Evolutionary conservation across 2,113 vertebrate species (phyloP).

Genomic region (Sisor rabdophorus): DNA sequence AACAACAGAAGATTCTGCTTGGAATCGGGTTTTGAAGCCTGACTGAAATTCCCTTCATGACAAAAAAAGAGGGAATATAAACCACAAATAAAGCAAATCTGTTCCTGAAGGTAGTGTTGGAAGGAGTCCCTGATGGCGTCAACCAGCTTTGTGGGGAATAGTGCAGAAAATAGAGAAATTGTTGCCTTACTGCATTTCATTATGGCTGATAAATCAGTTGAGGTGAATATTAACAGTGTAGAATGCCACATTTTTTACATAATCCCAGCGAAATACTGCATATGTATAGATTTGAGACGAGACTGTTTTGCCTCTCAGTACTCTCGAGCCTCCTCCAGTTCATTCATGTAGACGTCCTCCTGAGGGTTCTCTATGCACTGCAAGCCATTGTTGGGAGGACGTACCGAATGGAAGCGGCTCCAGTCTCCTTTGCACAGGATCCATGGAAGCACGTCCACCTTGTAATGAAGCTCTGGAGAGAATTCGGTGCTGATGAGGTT

Average conservation of each 20-base stretch:
- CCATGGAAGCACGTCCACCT: conserved; percentile 83
- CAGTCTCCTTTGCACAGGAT: conserved; percentile 88
- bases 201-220: conserved; percentile 28
- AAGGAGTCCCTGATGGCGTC: conserved; percentile 7
- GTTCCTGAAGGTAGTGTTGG: conserved; percentile 25
- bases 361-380: conserved; percentile 72
- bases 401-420: conserved; percentile 77
- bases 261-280: background rate
- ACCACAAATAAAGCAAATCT: conserved; percentile 54
- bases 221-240: conserved; percentile 32
- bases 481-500: conserved; percentile 80
- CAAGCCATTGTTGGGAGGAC: conserved; percentile 80
- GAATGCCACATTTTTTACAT: conserved; percentile 9
- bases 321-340: conserved; percentile 80
- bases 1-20: conserved; percentile 46
- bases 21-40: conserved; percentile 50
- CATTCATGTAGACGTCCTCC: conserved; percentile 73
- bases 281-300: background rate
- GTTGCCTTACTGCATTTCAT: conserved; percentile 22
- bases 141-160: conserved; percentile 15
- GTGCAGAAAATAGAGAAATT: conserved; percentile 11
- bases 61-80: conserved; percentile 24
- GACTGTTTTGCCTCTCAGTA: conserved; percentile 64
- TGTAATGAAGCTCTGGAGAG: conserved; percentile 81
- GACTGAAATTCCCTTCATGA: conserved; percentile 51